phyloP scores from a whole-genome alignment of 2,888 invertebrate species.

The Aleiodes testaceus region DNA sequence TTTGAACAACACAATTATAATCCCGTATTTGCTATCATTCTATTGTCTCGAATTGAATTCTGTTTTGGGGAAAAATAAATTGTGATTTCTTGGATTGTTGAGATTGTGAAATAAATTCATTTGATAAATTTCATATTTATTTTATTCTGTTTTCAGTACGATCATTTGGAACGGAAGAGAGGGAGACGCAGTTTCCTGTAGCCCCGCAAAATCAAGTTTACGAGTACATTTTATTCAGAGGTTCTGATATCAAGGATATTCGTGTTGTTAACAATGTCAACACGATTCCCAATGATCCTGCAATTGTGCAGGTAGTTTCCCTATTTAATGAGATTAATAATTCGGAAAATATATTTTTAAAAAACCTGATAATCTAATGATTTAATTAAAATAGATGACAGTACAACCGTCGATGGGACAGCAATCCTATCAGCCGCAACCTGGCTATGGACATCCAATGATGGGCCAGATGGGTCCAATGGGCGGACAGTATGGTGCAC shows the following conservation, averaged over 20 bases:
- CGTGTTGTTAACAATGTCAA: constrained; percentile 93
- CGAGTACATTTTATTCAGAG: constrained; percentile 98
- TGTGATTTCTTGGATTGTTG: not conserved
- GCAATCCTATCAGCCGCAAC: constrained; percentile 78
- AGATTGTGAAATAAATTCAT: not conserved
- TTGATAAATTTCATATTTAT: not conserved
- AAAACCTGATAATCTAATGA: too few relatives aligned
- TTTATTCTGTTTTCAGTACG: constrained; percentile 81
- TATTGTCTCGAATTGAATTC: not conserved
- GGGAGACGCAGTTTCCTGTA: constrained; percentile 95
- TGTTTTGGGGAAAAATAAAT: not conserved
- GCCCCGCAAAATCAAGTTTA: constrained; percentile 98
- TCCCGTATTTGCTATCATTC: not conserved
- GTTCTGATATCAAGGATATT: constrained; percentile 99
- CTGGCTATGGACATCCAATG: constrained; percentile 82
- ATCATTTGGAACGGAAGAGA: constrained; percentile 99
- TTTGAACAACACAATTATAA: constrained; percentile 11
- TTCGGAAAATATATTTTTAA: too few relatives aligned
- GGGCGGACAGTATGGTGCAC: constrained; percentile 74
- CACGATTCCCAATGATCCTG: constrained; percentile 95
- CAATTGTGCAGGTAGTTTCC: constrained; percentile 92
- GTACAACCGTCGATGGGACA: constrained; percentile 82
- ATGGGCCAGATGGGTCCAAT: constrained; percentile 77
- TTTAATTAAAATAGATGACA: constrained; percentile 76
- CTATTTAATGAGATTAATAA: too few relatives aligned